A percentile compares a stretch with the other conserved stretches of the same genome.
Evolutionary conservation across 2,113 vertebrate genomes (phyloP).

Genomic region (Columbina picui): DNA sequence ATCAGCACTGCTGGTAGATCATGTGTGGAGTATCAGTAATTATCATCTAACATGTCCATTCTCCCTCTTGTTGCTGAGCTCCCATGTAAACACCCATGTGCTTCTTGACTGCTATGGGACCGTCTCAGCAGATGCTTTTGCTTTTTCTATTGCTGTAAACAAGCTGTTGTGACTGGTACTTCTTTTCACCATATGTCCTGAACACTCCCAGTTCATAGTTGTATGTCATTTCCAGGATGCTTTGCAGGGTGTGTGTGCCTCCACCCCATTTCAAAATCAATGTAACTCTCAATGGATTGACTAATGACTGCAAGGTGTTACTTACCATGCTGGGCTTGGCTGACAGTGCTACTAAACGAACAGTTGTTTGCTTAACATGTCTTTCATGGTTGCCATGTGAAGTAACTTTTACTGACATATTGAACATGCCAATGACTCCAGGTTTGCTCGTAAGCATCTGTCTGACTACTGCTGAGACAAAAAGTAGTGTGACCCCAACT

Average conservation of each 20-base stretch:
- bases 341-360: constrained; percentile 6
- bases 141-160: constrained; percentile 54
- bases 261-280: constrained; percentile 69
- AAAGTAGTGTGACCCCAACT: background rate
- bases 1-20: background rate
- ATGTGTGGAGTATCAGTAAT: background rate
- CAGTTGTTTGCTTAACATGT: constrained; percentile 27
- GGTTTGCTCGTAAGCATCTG: background rate
- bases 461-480: background rate
- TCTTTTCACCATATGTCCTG: constrained; percentile 38
- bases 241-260: constrained; percentile 55
- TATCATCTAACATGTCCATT: background rate
- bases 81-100: background rate
- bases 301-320: constrained; percentile 62
- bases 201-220: constrained; percentile 56
- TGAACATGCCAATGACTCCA: background rate
- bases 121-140: constrained; percentile 21
- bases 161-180: constrained; percentile 60
- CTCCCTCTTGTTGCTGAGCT: background rate
- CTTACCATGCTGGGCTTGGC: constrained; percentile 42
- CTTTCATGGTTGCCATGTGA: constrained; percentile 22
- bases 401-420: constrained; percentile 7
- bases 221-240: constrained; percentile 65
- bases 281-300: constrained; percentile 56
- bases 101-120: background rate